Percentiles rank a stretch among this genome's conserved stretches.
Evolutionary conservation across 2,888 invertebrate species (phyloP).

Genomic region (Xestia rhomboidea): DNA sequence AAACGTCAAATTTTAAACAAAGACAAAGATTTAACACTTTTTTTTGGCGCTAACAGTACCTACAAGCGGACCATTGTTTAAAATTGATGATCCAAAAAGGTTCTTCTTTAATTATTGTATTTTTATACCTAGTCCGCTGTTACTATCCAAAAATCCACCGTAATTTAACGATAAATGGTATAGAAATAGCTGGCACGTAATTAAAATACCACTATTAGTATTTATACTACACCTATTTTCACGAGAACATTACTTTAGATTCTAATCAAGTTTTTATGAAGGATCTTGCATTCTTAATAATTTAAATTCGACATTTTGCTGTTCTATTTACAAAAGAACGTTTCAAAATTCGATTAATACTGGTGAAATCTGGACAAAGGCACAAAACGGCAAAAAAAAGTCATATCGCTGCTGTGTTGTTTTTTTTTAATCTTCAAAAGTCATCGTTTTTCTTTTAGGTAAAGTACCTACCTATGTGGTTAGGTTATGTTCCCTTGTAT

Average conservation of each 20-base stretch:
- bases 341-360: background rate
- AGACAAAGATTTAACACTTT: background rate
- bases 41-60: conserved; percentile 4
- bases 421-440: background rate
- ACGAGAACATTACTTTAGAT: background rate
- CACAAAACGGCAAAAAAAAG: background rate
- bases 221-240: background rate
- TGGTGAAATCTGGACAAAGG: background rate
- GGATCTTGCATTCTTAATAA: background rate
- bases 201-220: background rate
- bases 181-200: background rate
- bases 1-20: background rate
- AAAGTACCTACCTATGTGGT: background rate
- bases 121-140: background rate
- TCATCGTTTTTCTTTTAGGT: background rate
- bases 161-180: background rate
- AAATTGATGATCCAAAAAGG: too few relatives aligned
- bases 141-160: background rate
- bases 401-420: background rate
- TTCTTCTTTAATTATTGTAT: background rate
- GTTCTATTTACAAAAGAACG: too few relatives aligned
- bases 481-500: background rate
- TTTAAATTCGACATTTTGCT: background rate
- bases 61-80: background rate
- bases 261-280: conserved; percentile 9